Conservation (phyloP, 1,140 invertebrate genomes). For the Chlorops oryzae region DNA sequence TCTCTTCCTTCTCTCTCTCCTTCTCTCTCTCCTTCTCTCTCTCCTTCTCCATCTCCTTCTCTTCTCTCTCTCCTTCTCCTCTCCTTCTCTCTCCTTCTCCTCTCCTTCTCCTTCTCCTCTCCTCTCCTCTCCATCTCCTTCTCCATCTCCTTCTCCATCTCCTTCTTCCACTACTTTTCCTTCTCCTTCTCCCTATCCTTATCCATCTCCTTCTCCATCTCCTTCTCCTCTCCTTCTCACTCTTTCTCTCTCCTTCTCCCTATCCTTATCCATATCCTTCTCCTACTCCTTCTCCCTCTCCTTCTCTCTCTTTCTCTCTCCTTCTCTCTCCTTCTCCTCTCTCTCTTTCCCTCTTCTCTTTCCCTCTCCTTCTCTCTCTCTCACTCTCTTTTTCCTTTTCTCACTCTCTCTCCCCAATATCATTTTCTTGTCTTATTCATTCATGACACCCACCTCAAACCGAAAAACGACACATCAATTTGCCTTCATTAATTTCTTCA, state of each 20-base stretch:
- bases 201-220: not conserved
- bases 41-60: not conserved
- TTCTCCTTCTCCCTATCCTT: not conserved
- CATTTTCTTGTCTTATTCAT: too few species aligned
- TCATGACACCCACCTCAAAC: too few species aligned
- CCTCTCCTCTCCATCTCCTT: not conserved
- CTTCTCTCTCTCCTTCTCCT: not conserved
- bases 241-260: not conserved
- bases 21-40: not conserved
- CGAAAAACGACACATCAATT: too few species aligned
- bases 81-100: not conserved
- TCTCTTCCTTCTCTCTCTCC: not conserved
- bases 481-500: too few species aligned
- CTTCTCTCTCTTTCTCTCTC: not conserved
- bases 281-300: not conserved
- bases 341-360: too few species aligned
- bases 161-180: not conserved
- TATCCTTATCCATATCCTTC: not conserved
- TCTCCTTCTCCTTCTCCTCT: not conserved
- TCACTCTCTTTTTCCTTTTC: too few species aligned
- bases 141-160: not conserved
- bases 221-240: not conserved
- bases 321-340: too few species aligned
- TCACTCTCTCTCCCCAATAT: too few species aligned
- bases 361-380: too few species aligned